These are phyloP conservation scores for Onychostruthus taczanowskii DNA, from an alignment of 2,113 vertebrate genomes.

Conservation along the genomic window DNA sequence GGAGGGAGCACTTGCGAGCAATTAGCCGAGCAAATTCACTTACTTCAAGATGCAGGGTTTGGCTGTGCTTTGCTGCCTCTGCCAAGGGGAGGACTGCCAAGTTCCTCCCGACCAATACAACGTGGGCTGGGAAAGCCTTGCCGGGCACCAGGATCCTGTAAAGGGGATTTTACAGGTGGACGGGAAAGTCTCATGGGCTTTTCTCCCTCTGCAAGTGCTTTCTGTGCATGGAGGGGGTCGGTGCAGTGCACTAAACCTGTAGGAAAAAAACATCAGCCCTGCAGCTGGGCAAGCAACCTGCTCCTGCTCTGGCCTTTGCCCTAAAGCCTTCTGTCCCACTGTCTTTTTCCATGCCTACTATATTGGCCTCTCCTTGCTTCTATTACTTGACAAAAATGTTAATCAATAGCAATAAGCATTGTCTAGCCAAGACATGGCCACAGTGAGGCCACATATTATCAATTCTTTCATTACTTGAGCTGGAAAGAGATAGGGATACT, in stretches of 20 bases:
- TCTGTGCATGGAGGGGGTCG: not conserved
- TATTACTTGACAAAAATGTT: not conserved
- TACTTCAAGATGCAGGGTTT: not conserved
- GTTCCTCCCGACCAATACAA: rapidly evolving
- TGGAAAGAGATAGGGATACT: not conserved
- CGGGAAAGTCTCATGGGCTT: rapidly evolving
- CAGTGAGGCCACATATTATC: not conserved
- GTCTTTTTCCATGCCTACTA: not conserved
- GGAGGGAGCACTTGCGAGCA: not conserved
- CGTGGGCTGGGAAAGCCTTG: not conserved
- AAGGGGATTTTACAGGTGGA: not conserved
- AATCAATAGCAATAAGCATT: not conserved
- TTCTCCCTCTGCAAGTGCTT: not conserved
- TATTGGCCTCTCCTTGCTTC: not conserved
- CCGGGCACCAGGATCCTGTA: rapidly evolving
- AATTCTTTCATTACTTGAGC: not conserved
- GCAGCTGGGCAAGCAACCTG: not conserved
- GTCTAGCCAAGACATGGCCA: not conserved
- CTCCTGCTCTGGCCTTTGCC: not conserved
- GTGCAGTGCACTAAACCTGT: too few species aligned
- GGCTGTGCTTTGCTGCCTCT: not conserved
- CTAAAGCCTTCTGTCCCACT: not conserved
- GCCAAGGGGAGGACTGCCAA: not conserved
- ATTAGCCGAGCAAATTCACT: slow-evolving; percentile 45
- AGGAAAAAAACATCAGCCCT: not conserved